These are phyloP conservation scores for Globodera rostochiensis DNA, from an alignment of 1,140 invertebrate genomes.

Conservation along the genomic window DNA sequence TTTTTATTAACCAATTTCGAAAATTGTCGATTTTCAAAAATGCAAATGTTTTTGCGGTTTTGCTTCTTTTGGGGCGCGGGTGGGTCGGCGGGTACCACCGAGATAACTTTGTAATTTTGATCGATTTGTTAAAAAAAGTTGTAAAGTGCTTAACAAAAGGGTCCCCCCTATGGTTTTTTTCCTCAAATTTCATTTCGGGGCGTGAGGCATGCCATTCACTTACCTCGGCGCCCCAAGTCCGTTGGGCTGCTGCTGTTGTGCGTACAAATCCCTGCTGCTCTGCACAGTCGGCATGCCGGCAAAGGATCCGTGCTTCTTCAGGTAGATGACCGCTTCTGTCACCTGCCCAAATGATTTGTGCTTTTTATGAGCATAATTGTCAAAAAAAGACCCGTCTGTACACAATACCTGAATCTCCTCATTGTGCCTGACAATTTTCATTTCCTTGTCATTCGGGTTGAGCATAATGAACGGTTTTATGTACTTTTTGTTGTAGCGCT, in stretches of 20 bases:
- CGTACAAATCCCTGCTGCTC: constrained; percentile 34
- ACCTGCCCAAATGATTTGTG: constrained; percentile 20
- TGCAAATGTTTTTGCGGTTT: too few relatives aligned
- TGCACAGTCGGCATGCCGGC: constrained; percentile 44
- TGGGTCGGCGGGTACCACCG: too few relatives aligned
- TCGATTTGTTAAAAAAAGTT: too few relatives aligned
- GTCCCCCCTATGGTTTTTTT: background rate
- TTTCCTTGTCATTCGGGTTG: constrained; percentile 31
- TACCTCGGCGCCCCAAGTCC: constrained; percentile 7
- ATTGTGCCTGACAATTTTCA: constrained; percentile 44
- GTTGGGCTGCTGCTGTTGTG: constrained; percentile 20
- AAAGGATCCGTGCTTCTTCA: constrained; percentile 41
- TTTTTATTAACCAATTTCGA: too few relatives aligned
- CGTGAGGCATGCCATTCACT: background rate
- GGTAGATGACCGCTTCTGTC: constrained; percentile 38
- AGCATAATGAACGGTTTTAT: constrained; percentile 44
- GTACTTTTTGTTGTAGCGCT: constrained; percentile 41
- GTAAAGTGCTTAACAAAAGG: too few relatives aligned
- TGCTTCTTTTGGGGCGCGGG: too few relatives aligned
- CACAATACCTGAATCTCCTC: constrained; percentile 39
- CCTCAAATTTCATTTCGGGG: constrained; percentile 16
- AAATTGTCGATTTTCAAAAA: too few relatives aligned
- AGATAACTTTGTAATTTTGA: too few relatives aligned
- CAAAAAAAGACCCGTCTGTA: background rate
- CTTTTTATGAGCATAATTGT: constrained; percentile 2